Conservation (phyloP, 2,113 vertebrate species). For the Cyphomyrus discorhynchus region DNA sequence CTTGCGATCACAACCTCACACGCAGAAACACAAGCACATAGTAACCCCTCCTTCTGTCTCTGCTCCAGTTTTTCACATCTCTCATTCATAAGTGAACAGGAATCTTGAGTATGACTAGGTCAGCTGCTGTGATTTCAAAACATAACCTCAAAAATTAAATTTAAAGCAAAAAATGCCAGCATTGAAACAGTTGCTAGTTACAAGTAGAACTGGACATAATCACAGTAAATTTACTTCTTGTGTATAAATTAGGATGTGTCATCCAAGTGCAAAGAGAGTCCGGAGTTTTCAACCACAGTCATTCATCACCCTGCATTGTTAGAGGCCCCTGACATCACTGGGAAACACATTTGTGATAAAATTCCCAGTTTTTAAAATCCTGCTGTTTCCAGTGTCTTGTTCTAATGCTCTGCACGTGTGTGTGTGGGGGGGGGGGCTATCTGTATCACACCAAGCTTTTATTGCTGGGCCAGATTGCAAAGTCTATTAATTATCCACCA, state of each 20-base stretch:
- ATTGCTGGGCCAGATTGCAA: slow-evolving; percentile 59
- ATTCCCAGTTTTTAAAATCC: neutral
- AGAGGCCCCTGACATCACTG: neutral
- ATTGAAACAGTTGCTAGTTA: neutral
- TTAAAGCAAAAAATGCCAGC: neutral
- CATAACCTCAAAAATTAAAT: neutral
- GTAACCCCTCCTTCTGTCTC: neutral
- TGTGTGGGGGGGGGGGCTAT: slow-evolving; percentile 37
- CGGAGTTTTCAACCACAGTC: neutral
- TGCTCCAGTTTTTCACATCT: neutral
- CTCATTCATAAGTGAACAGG: neutral
- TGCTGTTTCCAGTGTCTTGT: slow-evolving; percentile 16
- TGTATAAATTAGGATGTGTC: neutral
- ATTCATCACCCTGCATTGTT: neutral
- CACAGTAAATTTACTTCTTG: neutral
- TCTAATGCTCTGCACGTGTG: slow-evolving; percentile 28
- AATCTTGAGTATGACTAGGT: neutral
- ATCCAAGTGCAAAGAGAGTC: neutral
- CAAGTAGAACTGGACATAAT: neutral
- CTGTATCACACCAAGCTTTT: slow-evolving; percentile 49
- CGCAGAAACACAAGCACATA: neutral
- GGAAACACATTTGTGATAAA: neutral
- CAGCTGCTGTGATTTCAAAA: neutral
- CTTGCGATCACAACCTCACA: neutral
- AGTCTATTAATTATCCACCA: slow-evolving; percentile 68